Percentiles rank a stretch among this genome's conserved stretches.
Evolutionary conservation across 1,140 invertebrate species (phyloP).

Genomic region (Proales similis): DNA sequence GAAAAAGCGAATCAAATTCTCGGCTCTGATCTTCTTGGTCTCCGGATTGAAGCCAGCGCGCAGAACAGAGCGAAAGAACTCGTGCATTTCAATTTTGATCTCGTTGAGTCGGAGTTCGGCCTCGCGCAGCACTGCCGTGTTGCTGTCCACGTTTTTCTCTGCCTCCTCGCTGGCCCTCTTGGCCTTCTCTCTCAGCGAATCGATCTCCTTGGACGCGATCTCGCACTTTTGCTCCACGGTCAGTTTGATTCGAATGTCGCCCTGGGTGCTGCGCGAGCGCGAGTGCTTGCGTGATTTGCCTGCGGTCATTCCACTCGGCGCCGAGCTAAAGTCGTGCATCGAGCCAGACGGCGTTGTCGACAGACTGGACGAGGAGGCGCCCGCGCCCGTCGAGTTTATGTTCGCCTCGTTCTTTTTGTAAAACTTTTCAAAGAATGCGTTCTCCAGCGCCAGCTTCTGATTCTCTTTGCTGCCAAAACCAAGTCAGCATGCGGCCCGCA

Average conservation of each 20-base stretch:
- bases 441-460: slow-evolving; percentile 49
- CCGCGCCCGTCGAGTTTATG: slow-evolving; percentile 38
- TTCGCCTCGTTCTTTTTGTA: slow-evolving; percentile 49
- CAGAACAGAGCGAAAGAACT: slow-evolving; percentile 52
- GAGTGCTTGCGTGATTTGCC: slow-evolving; percentile 46
- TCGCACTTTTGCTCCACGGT: slow-evolving; percentile 53
- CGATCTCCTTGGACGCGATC: slow-evolving; percentile 45
- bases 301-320: slow-evolving; percentile 1
- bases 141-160: slow-evolving; percentile 51
- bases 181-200: slow-evolving; percentile 49
- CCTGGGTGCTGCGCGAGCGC: slow-evolving; percentile 45
- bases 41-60: slow-evolving; percentile 47
- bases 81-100: slow-evolving; percentile 50
- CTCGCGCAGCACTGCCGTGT: slow-evolving; percentile 51
- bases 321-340: slow-evolving; percentile 39
- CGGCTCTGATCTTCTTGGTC: slow-evolving; percentile 49
- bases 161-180: slow-evolving; percentile 48
- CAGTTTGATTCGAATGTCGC: slow-evolving; percentile 46
- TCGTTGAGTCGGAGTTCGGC: slow-evolving; percentile 48
- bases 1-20: slow-evolving; percentile 51
- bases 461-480: no score
- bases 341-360: slow-evolving; percentile 40
- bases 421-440: slow-evolving; percentile 53
- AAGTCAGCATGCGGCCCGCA: no score
- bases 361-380: slow-evolving; percentile 1